Evolutionary conservation across 64 coral and sea anemone species (phyloP).

Genomic region (Cladopsammia gracilis): DNA sequence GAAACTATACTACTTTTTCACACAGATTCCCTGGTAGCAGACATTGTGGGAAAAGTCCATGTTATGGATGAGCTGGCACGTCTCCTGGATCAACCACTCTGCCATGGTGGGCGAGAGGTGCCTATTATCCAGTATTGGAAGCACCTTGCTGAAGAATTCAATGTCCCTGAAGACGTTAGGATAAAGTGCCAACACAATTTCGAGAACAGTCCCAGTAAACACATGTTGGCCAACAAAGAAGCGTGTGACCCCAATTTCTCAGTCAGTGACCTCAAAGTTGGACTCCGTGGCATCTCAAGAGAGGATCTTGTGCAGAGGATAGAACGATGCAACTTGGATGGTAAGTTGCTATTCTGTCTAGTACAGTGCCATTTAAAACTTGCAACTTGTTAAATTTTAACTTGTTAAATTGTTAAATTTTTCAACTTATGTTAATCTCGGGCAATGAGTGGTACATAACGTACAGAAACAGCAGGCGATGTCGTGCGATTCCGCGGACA

Average conservation of each 20-base stretch:
- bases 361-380: too few species aligned
- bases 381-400: too few species aligned
- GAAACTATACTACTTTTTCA: too few species aligned
- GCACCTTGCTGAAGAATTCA: slow-evolving; percentile 49
- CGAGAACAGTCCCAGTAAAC: not conserved
- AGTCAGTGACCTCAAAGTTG: not conserved
- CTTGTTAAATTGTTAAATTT: too few species aligned
- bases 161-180: not conserved
- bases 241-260: not conserved
- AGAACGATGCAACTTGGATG: not conserved
- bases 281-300: not conserved
- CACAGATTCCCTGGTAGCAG: slow-evolving; percentile 3
- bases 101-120: not conserved
- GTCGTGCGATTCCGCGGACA: too few species aligned
- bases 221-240: not conserved
- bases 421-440: too few species aligned
- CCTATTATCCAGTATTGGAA: slow-evolving; percentile 14
- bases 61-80: slow-evolving; percentile 46
- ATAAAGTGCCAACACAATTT: not conserved
- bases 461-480: too few species aligned
- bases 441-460: too few species aligned
- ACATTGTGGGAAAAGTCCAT: not conserved
- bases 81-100: slow-evolving; percentile 17
- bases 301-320: not conserved
- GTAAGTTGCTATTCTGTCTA: too few species aligned